Evolutionary conservation across 2,797 vertebrate species (phyloP).

Genomic region (Mallotus villosus): DNA sequence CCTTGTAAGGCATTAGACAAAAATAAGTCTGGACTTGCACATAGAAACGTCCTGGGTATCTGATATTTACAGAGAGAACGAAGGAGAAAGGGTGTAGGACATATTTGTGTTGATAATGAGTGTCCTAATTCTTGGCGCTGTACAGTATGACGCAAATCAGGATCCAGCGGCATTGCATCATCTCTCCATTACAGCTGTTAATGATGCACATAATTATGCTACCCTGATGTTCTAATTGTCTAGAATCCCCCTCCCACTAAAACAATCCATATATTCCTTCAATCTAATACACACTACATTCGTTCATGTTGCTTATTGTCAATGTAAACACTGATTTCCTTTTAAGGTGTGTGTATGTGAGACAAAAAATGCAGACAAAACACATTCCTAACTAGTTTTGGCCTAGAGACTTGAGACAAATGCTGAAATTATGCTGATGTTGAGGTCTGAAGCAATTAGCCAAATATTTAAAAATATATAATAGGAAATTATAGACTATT

Average conservation of each 20-base stretch:
- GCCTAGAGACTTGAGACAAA: neutral
- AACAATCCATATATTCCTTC: neutral
- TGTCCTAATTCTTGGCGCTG: slow-evolving; percentile 9
- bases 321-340: neutral
- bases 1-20: slow-evolving; percentile 32
- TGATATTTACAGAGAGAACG: slow-evolving; percentile 10
- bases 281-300: neutral
- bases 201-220: slow-evolving; percentile 9
- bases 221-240: slow-evolving; percentile 8
- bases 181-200: slow-evolving; percentile 1
- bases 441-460: neutral
- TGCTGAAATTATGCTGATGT: neutral
- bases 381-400: neutral
- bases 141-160: neutral
- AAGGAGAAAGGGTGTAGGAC: slow-evolving; percentile 2
- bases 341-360: neutral
- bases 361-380: neutral
- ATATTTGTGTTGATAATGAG: slow-evolving; percentile 22
- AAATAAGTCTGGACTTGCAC: slow-evolving; percentile 29
- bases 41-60: slow-evolving; percentile 15
- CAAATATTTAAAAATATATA: neutral
- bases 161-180: slow-evolving; percentile 6
- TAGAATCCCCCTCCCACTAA: neutral
- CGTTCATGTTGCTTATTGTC: neutral
- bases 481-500: neutral